Evolutionary conservation across 2,797 vertebrate genomes (phyloP).

Genomic region (Squalus acanthias): DNA sequence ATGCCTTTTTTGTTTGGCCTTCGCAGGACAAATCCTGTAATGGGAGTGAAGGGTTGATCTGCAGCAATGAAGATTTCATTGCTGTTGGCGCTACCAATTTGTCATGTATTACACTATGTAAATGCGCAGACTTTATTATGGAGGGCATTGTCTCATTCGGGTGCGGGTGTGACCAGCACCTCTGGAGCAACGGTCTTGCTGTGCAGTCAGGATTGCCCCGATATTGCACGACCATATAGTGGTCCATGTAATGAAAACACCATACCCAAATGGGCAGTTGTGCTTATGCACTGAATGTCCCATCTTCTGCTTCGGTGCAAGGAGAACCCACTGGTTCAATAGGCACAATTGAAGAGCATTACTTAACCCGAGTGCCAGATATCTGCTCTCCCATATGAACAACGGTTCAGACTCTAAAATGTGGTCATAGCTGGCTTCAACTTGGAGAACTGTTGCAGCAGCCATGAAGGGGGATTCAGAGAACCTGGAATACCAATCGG

Average conservation of each 20-base stretch:
- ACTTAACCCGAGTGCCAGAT: not conserved
- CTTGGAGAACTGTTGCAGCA: not conserved
- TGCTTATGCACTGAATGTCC: not conserved
- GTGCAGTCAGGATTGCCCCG: not conserved
- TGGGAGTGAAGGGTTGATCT: not conserved
- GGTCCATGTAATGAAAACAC: not conserved
- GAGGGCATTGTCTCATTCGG: not conserved
- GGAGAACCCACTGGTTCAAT: not conserved
- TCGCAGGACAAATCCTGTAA: not conserved
- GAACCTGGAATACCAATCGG: not conserved
- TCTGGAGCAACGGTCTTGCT: not conserved
- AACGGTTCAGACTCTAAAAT: not conserved
- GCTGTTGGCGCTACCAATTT: too few species aligned
- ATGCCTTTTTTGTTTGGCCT: not conserved
- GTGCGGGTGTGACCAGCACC: not conserved
- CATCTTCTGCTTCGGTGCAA: not conserved
- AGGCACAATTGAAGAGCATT: not conserved
- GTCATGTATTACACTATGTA: not conserved
- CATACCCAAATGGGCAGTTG: not conserved
- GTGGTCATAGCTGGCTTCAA: not conserved
- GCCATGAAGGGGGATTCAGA: not conserved
- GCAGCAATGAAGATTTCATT: not conserved
- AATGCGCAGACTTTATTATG: not conserved
- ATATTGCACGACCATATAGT: not conserved
- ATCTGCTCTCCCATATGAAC: not conserved